Percentiles rank a stretch among this genome's conserved stretches.
phyloP scores from a whole-genome alignment of 2,113 vertebrate species.

The Garra rufa region DNA sequence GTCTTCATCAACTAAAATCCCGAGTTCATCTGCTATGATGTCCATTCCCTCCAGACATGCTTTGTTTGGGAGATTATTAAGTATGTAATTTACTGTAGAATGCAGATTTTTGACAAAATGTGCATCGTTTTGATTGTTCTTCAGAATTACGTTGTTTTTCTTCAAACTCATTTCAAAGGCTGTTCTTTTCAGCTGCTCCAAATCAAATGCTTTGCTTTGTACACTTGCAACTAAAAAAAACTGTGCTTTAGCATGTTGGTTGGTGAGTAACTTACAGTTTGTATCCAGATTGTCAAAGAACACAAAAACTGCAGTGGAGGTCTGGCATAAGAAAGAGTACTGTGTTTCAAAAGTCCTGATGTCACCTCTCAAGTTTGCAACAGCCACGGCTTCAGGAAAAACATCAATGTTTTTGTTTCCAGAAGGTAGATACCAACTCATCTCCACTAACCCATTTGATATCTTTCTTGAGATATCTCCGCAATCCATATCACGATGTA shows the following conservation, averaged over 20 bases:
- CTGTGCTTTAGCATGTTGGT: constrained; percentile 53
- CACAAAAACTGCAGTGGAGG: constrained; percentile 78
- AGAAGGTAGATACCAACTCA: constrained; percentile 78
- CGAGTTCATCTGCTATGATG: constrained; percentile 56
- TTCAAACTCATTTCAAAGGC: constrained; percentile 53
- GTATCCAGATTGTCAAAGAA: constrained; percentile 70
- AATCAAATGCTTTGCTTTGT: constrained; percentile 29
- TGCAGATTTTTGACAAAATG: constrained; percentile 60
- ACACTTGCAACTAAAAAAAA: constrained; percentile 65
- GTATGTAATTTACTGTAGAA: constrained; percentile 26
- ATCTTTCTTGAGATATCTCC: constrained; percentile 69
- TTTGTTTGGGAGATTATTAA: constrained; percentile 27
- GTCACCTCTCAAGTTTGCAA: constrained; percentile 77
- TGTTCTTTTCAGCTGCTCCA: constrained; percentile 18
- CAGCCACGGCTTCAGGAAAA: constrained; percentile 72
- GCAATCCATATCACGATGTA: constrained; percentile 69
- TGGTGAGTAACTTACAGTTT: constrained; percentile 64
- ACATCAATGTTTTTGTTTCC: constrained; percentile 65
- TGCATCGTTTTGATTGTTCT: constrained; percentile 62
- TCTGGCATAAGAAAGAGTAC: constrained; percentile 74
- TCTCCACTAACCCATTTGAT: constrained; percentile 77
- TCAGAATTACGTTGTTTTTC: constrained; percentile 57
- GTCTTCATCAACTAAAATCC: constrained; percentile 70
- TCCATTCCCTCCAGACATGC: constrained; percentile 60
- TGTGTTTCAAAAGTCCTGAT: constrained; percentile 68